phyloP scores from a whole-genome alignment of 2,113 vertebrate genomes.

The Alosa alosa region DNA sequence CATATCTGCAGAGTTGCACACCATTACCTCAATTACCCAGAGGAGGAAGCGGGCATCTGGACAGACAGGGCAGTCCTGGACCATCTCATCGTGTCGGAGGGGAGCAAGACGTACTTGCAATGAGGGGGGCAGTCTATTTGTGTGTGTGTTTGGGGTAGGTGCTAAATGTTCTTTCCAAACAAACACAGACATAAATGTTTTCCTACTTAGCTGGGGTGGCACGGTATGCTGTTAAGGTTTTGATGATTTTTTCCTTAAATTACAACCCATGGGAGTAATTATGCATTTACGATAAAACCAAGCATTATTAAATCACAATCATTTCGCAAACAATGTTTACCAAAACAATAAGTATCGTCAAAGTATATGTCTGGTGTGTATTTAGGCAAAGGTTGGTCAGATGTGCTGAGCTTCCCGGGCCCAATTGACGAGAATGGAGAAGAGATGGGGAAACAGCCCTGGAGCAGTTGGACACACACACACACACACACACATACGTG shows the following conservation, averaged over 20 bases:
- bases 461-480: background rate
- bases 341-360: background rate
- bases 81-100: background rate
- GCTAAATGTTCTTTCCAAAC: background rate
- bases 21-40: slow-evolving; percentile 31
- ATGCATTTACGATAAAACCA: background rate
- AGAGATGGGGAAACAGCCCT: background rate
- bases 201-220: background rate
- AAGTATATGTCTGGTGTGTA: background rate
- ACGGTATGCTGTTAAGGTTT: background rate
- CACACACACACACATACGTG: slow-evolving; percentile 18
- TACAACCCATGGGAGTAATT: background rate
- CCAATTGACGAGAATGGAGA: background rate
- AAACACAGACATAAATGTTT: background rate
- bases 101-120: background rate
- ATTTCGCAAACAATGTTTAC: background rate
- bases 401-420: background rate
- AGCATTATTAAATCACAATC: background rate
- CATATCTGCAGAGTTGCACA: slow-evolving; percentile 29
- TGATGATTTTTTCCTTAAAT: background rate
- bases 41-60: background rate
- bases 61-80: background rate
- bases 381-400: background rate
- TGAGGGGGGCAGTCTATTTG: background rate
- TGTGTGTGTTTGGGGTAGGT: background rate